Evolutionary conservation across 2,797 vertebrate genomes (phyloP).

Genomic region (Channallabes apus): DNA sequence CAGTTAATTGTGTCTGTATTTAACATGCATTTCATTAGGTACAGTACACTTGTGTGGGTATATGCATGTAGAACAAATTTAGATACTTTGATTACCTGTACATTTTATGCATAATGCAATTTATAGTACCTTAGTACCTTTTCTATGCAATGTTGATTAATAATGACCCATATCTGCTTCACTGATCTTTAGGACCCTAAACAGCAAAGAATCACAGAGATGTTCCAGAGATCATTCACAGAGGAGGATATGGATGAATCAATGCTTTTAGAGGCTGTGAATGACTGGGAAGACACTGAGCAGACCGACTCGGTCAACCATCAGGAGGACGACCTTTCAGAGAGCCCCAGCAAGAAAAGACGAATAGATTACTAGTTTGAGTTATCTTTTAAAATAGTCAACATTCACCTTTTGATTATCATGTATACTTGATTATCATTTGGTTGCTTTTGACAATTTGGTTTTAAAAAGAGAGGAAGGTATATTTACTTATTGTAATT

Average conservation of each 20-base stretch:
- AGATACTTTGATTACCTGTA: background rate
- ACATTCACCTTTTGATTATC: background rate
- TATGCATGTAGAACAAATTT: background rate
- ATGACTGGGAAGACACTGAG: conserved; percentile 73
- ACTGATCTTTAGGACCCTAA: conserved; percentile 75
- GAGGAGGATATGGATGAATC: conserved; percentile 74
- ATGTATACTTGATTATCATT: background rate
- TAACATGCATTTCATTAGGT: background rate
- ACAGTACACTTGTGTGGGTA: background rate
- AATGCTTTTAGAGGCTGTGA: conserved; percentile 75
- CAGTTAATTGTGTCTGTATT: background rate
- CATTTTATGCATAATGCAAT: background rate
- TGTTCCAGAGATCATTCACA: conserved; percentile 89
- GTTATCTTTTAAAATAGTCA: conserved; percentile 62
- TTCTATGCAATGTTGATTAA: background rate
- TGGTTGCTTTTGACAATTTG: background rate
- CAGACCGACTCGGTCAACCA: conserved; percentile 53
- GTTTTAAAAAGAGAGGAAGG: background rate
- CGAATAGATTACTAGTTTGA: conserved; percentile 72
- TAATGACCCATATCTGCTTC: conserved; percentile 19
- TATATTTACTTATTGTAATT: background rate
- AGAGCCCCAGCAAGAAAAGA: conserved; percentile 69
- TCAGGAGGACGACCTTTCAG: conserved; percentile 7
- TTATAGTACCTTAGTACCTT: background rate
- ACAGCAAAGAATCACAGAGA: conserved; percentile 84